A percentile compares a stretch with the other conserved stretches of the same genome.
phyloP scores from a whole-genome alignment of 1,140 invertebrate species.

The Trachelipus rathkii region DNA sequence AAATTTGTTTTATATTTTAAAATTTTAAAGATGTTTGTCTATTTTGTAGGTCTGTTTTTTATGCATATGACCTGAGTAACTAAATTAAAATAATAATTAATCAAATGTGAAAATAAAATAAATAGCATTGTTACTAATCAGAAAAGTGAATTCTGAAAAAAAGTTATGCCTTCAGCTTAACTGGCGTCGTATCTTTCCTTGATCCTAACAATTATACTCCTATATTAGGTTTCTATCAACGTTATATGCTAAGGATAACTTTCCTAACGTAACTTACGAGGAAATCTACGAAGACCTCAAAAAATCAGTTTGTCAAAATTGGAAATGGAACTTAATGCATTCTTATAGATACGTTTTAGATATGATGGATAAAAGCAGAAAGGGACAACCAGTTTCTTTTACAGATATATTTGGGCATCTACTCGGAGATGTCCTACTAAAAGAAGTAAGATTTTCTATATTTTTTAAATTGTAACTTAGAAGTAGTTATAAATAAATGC shows the following conservation, averaged over 20 bases:
- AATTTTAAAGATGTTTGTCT: no score
- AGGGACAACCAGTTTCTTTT: constrained; percentile 55
- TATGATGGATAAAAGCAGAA: constrained; percentile 51
- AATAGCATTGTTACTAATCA: no score
- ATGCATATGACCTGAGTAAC: no score
- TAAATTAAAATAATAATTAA: no score
- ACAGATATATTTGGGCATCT: constrained; percentile 56
- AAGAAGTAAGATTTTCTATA: constrained; percentile 48
- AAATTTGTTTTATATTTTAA: no score
- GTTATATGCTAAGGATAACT: constrained; percentile 51
- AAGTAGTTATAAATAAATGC: no score
- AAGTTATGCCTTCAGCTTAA: no score
- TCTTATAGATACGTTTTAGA: constrained; percentile 49
- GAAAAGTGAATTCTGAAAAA: no score
- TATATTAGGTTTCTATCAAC: constrained; percentile 42
- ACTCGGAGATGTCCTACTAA: constrained; percentile 53
- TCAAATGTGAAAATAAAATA: no score
- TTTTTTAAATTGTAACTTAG: no score
- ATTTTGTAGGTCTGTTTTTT: no score
- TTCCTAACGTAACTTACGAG: constrained; percentile 47
- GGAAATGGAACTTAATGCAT: constrained; percentile 48
- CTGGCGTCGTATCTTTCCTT: neutral
- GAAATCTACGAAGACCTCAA: constrained; percentile 52
- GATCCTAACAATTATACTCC: neutral
- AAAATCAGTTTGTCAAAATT: constrained; percentile 50